phyloP scores from a whole-genome alignment of 2,797 vertebrate species.

The Clarias pachynema region DNA sequence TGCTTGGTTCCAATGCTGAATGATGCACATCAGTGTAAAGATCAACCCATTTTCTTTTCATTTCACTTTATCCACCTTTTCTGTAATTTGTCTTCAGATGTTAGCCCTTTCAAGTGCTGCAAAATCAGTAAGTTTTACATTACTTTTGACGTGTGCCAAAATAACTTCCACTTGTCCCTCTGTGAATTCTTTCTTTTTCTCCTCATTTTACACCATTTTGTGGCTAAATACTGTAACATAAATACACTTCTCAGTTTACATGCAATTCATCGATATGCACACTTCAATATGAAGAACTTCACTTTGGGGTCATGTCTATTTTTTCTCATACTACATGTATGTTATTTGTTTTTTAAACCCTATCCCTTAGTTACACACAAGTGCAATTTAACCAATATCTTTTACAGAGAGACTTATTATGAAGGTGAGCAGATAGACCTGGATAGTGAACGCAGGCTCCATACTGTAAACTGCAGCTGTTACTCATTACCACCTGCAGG shows the following conservation, averaged over 20 bases:
- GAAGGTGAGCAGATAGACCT: conserved; percentile 13
- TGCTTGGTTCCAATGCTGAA: neutral
- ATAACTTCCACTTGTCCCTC: neutral
- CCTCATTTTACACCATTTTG: neutral
- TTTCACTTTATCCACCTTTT: neutral
- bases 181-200: neutral
- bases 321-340: neutral
- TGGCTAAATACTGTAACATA: neutral
- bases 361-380: neutral
- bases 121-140: neutral
- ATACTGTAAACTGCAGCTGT: conserved; percentile 2
- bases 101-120: neutral
- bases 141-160: neutral
- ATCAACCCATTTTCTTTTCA: neutral
- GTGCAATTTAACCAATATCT: neutral
- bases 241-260: neutral
- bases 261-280: neutral
- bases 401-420: neutral
- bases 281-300: neutral
- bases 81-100: neutral
- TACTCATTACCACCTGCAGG: neutral
- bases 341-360: neutral
- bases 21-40: neutral
- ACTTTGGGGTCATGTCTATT: neutral
- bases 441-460: neutral